These are phyloP conservation scores for Takifugu rubripes DNA, from an alignment of 2,797 vertebrate species.

Conservation along the genomic window DNA sequence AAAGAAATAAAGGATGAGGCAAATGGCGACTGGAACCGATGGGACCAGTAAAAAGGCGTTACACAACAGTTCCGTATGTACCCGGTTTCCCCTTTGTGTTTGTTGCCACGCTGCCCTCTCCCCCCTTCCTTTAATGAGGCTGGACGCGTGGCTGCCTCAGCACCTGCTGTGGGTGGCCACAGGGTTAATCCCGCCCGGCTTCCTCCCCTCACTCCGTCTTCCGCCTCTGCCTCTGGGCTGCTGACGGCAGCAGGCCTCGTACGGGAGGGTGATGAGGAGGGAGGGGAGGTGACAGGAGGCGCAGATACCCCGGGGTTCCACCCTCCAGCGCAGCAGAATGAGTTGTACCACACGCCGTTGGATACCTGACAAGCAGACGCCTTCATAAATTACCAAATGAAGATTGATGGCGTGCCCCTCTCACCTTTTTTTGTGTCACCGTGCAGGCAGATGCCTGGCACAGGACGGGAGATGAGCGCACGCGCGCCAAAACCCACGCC, in stretches of 20 bases:
- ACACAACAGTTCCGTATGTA: constrained; percentile 38
- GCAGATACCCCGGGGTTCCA: constrained; percentile 70
- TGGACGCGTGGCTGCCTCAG: constrained; percentile 68
- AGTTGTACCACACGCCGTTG: constrained; percentile 76
- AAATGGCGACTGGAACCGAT: background rate
- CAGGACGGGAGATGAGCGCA: constrained; percentile 4
- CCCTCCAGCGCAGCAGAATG: constrained; percentile 70
- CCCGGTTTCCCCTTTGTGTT: constrained; percentile 53
- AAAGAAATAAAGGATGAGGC: background rate
- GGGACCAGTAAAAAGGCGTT: constrained; percentile 7
- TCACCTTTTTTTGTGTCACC: constrained; percentile 57
- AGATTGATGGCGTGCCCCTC: constrained; percentile 73
- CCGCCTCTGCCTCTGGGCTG: constrained; percentile 64
- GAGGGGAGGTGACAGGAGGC: constrained; percentile 73
- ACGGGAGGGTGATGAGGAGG: constrained; percentile 45
- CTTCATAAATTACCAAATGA: constrained; percentile 81
- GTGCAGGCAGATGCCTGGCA: constrained; percentile 23
- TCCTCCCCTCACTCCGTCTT: constrained; percentile 50
- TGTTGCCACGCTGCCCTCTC: constrained; percentile 64
- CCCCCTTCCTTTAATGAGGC: constrained; percentile 70
- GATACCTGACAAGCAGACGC: constrained; percentile 76
- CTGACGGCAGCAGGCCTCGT: constrained; percentile 70
- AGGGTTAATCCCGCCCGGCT: constrained; percentile 73
- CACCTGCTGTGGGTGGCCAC: constrained; percentile 73
- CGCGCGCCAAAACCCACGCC: background rate